Evolutionary conservation across 2,113 vertebrate species (phyloP).

Genomic region (Daphoenositta chrysoptera): DNA sequence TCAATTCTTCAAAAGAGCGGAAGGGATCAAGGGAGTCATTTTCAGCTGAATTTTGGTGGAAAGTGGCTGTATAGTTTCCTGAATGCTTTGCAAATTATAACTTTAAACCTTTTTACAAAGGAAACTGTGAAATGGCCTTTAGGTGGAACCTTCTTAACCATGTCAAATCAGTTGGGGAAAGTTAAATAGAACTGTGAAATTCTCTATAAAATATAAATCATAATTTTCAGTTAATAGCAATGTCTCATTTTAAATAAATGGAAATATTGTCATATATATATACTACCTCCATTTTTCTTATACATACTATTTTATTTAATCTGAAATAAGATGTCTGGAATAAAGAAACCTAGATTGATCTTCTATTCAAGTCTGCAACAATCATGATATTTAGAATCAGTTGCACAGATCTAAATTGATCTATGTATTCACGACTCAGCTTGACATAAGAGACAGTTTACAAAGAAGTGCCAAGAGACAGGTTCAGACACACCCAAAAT

Average conservation of each 20-base stretch:
- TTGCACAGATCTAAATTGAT: not conserved
- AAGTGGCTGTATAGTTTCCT: not conserved
- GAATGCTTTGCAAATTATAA: not conserved
- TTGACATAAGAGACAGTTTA: not conserved
- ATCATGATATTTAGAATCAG: not conserved
- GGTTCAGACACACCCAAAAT: not conserved
- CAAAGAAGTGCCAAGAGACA: not conserved
- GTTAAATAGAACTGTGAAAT: not conserved
- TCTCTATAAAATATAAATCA: not conserved
- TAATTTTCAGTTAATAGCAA: not conserved
- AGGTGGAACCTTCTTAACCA: not conserved
- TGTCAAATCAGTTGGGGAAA: not conserved
- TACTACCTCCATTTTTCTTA: not conserved
- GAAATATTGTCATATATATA: not conserved
- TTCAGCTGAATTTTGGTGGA: not conserved
- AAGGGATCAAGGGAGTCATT: not conserved
- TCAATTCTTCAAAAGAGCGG: not conserved
- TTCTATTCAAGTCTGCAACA: not conserved
- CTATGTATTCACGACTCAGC: not conserved
- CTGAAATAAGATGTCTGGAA: not conserved
- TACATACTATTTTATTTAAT: not conserved
- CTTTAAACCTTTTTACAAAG: not conserved
- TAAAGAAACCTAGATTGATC: not conserved
- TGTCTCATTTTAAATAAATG: not conserved
- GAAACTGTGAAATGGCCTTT: not conserved